Percentiles rank a stretch among this genome's conserved stretches.
Conservation (phyloP, 2,888 invertebrate species). For the Eulithis prunata region DNA sequence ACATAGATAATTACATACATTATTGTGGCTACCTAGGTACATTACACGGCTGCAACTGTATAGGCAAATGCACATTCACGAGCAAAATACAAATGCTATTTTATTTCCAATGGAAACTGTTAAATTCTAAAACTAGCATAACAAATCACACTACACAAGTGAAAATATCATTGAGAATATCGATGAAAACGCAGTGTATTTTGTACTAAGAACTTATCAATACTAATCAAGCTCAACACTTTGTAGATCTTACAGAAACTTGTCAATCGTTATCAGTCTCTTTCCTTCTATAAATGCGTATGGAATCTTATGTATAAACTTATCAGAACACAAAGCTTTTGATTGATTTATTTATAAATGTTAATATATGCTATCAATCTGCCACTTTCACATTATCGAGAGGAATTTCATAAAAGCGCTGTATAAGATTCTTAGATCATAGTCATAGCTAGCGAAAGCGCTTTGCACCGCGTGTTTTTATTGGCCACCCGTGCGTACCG, state of each 20-base stretch:
- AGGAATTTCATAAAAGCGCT: slow-evolving; percentile 10
- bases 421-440: slow-evolving; percentile 12
- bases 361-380: slow-evolving; percentile 16
- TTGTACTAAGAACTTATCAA: slow-evolving; percentile 33
- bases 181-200: slow-evolving; percentile 31
- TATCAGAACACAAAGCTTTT: slow-evolving; percentile 18
- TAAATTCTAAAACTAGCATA: slow-evolving; percentile 60
- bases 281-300: slow-evolving; percentile 25
- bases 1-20: slow-evolving; percentile 26
- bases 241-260: slow-evolving; percentile 21
- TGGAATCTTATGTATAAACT: slow-evolving; percentile 21
- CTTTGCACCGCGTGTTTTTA: slow-evolving; percentile 13
- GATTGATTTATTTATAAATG: slow-evolving; percentile 9
- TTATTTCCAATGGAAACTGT: slow-evolving; percentile 69
- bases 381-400: slow-evolving; percentile 15
- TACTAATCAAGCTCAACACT: slow-evolving; percentile 15
- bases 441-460: slow-evolving; percentile 1
- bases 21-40: not conserved
- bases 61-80: slow-evolving; percentile 24
- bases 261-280: slow-evolving; percentile 31
- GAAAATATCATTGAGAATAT: slow-evolving; percentile 24
- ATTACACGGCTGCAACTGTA: slow-evolving; percentile 10
- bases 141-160: slow-evolving; percentile 52
- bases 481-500: slow-evolving; percentile 4
- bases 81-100: slow-evolving; percentile 44